These are phyloP conservation scores for Aleadryas rufinucha DNA, from an alignment of 2,113 vertebrate species.

Conservation along the genomic window DNA sequence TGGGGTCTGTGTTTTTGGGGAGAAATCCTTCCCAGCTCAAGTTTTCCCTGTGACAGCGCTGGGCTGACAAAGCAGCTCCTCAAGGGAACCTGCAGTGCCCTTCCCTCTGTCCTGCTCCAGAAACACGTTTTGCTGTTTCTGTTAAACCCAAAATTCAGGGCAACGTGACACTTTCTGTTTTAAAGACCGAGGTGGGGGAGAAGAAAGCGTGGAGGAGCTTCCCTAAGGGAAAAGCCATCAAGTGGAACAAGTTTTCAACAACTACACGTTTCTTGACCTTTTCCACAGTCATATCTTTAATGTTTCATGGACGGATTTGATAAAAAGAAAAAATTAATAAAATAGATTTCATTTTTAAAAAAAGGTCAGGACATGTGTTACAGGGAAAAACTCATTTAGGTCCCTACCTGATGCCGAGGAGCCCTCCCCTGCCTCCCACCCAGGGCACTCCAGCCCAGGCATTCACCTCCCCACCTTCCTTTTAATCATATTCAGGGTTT, in stretches of 20 bases:
- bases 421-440: neutral
- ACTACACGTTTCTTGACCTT: conserved; percentile 73
- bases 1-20: neutral
- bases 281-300: conserved; percentile 64
- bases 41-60: neutral
- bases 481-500: neutral
- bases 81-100: neutral
- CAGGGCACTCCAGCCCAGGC: neutral
- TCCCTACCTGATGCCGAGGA: neutral
- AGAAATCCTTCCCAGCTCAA: neutral
- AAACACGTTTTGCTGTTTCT: rapidly evolving
- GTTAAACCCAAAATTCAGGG: neutral
- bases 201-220: neutral
- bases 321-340: conserved; percentile 77
- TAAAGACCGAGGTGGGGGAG: conserved; percentile 5
- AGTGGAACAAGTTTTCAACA: conserved; percentile 53
- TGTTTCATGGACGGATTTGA: conserved; percentile 12
- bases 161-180: neutral
- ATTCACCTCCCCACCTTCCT: neutral
- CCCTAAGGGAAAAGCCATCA: conserved; percentile 54
- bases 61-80: neutral
- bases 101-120: neutral
- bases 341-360: conserved; percentile 72
- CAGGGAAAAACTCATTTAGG: conserved; percentile 70
- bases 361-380: conserved; percentile 78